Conservation (phyloP, 2,797 vertebrate genomes). For the Hoplostethus atlanticus region DNA sequence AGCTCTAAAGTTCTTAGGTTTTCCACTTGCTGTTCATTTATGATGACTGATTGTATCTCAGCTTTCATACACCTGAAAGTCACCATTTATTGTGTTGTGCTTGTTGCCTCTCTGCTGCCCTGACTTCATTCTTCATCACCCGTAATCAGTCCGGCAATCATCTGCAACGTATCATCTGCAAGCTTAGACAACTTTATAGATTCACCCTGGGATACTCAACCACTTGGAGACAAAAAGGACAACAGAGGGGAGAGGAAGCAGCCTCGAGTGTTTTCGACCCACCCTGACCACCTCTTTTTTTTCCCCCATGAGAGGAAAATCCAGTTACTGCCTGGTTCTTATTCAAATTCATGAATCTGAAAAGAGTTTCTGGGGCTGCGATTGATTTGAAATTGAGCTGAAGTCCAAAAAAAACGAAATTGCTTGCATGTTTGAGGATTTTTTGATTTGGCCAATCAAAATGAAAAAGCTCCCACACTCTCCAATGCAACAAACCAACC, state of each 20-base stretch:
- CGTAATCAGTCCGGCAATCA: constrained; percentile 54
- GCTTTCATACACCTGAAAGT: constrained; percentile 37
- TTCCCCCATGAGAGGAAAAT: constrained; percentile 33
- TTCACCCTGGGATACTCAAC: constrained; percentile 28
- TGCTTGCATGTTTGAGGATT: background rate
- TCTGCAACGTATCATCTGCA: constrained; percentile 9
- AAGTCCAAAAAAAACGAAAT: constrained; percentile 5
- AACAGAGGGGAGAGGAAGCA: background rate
- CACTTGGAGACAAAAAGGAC: constrained; percentile 9
- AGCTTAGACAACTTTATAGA: constrained; percentile 38
- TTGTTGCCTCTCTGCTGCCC: constrained; percentile 29
- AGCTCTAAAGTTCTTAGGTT: constrained; percentile 58
- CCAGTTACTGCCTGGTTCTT: constrained; percentile 23
- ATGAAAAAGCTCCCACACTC: too few species aligned
- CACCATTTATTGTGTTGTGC: constrained; percentile 23
- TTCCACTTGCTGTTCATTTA: constrained; percentile 62
- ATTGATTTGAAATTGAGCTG: constrained; percentile 47
- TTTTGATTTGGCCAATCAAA: constrained; percentile 4
- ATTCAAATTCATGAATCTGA: constrained; percentile 20
- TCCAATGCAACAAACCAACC: too few species aligned
- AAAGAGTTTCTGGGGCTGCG: constrained; percentile 12
- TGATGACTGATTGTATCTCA: constrained; percentile 58
- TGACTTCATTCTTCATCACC: constrained; percentile 60
- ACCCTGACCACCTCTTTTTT: constrained; percentile 35
- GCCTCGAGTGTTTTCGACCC: constrained; percentile 1